These are phyloP conservation scores for Drosophila sproati DNA, from an alignment of 1,140 invertebrate species.

Conservation along the genomic window DNA sequence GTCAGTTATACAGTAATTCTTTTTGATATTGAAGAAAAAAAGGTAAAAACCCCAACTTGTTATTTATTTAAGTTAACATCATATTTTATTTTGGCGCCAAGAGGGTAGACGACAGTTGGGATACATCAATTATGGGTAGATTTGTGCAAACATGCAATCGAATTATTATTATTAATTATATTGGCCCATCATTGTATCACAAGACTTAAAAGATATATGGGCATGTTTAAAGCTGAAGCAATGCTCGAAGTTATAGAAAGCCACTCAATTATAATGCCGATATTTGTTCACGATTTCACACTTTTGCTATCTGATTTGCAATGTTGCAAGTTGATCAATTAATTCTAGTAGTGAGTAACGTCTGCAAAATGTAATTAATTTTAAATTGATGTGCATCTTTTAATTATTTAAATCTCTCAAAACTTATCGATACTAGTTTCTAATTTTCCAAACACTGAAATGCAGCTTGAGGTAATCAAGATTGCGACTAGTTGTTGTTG, in stretches of 20 bases:
- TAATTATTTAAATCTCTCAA: not conserved
- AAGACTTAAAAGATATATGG: conserved; percentile 73
- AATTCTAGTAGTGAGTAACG: not conserved
- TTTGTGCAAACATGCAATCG: conserved; percentile 64
- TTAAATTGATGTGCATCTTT: not conserved
- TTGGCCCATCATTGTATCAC: conserved; percentile 76
- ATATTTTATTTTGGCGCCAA: conserved; percentile 40
- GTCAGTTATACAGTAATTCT: conserved; percentile 45
- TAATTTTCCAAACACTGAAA: not conserved
- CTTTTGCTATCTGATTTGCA: conserved; percentile 3
- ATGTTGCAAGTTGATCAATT: conserved; percentile 22
- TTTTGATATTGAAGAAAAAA: conserved; percentile 17
- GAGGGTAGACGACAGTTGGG: conserved; percentile 10
- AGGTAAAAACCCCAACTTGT: conserved; percentile 38
- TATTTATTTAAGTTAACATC: conserved; percentile 34
- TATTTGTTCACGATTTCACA: not conserved
- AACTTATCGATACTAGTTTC: not conserved
- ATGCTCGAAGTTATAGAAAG: conserved; percentile 25
- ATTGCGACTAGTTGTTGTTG: conserved; percentile 4
- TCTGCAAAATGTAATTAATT: not conserved
- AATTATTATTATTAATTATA: conserved; percentile 72
- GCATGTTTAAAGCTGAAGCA: not conserved
- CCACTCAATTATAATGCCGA: conserved; percentile 40
- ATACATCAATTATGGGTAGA: conserved; percentile 61
- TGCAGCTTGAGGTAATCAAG: not conserved